Base-by-base conservation (phyloP, 2,888 invertebrate species). In the Nomada lathburiana region DNA sequence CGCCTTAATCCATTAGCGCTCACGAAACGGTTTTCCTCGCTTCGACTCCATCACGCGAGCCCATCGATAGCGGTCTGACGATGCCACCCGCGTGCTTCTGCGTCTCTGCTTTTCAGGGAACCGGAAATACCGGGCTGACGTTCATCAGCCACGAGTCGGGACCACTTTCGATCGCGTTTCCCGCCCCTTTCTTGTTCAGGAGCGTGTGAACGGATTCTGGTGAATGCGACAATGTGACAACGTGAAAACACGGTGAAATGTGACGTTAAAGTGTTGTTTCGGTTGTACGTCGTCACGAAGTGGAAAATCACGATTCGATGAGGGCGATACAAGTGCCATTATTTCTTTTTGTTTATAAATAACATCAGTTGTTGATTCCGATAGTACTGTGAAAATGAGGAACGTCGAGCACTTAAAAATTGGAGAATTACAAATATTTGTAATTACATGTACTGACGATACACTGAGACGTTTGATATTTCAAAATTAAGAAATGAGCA, bases 1-100 rank as follows among this genome's bases (percentile, higher is more conserved):
- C 87, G 88, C 88, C 87, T 88, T 88, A 88, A 88, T 88, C 88
- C 88, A 88, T 88, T 88, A 88, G 88, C 84, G 86, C 87, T 88
- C 87, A 88, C 88, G 88, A 87, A 88, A 87, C 87, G 82, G 75
- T 83, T 88, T 80, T 85, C 85, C 86, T 75, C 71, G 87, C 76
- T 83, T 59, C 79, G 77, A 70, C 74, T 71, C 82, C 86, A 89
- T 88, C 88, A 88, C 88, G 88, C 87, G 87, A 88, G 55, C 78
- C 70, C 52, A 64, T 69, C 70, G 82, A 74, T 78, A 64, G 62
- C 68, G 76, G 52, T 57, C 42, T 60, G 79, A 50, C 70, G 82
- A 65, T 65, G 50, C 74, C 84, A 63, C 74, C 76, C 47, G 29
- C 70, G 10, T 23, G n/a, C 20, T 60, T 77, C 63, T 62, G 50